Evolutionary conservation across 2,888 invertebrate species (phyloP).

Genomic region (Mesochorus sp.): DNA sequence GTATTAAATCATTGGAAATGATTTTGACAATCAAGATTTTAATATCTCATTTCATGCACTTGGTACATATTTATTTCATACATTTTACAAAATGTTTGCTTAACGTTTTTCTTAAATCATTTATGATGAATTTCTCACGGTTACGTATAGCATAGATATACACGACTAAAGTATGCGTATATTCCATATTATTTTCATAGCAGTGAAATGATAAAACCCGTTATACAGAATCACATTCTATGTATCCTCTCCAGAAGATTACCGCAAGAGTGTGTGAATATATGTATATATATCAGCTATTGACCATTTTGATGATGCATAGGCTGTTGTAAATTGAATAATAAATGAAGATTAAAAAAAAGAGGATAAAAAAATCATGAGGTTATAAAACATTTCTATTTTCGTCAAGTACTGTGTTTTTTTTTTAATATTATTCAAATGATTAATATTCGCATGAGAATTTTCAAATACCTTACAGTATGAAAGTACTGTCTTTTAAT

Average conservation of each 20-base stretch:
- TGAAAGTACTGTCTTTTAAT: too few relatives aligned
- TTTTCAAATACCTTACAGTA: too few relatives aligned
- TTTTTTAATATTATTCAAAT: too few relatives aligned
- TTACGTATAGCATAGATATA: neutral
- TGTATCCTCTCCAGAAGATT: constrained; percentile 40
- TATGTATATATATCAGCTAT: too few relatives aligned
- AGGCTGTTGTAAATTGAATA: constrained; percentile 14
- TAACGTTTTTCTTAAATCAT: neutral
- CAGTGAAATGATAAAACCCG: constrained; percentile 61
- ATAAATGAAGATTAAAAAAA: neutral
- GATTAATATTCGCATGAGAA: too few relatives aligned
- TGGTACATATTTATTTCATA: neutral
- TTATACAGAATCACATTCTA: constrained; percentile 55
- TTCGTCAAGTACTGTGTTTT: too few relatives aligned
- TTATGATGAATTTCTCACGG: constrained; percentile 54
- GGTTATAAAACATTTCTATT: too few relatives aligned
- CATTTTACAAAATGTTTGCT: neutral
- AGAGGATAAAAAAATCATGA: neutral
- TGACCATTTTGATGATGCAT: neutral
- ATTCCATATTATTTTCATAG: constrained; percentile 58
- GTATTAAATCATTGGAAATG: too few relatives aligned
- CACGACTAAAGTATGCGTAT: constrained; percentile 1
- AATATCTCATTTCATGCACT: neutral
- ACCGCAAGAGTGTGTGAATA: constrained; percentile 11
- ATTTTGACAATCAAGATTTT: too few relatives aligned